Conservation (phyloP, 2,888 invertebrate species). For the Macropis europaea region DNA sequence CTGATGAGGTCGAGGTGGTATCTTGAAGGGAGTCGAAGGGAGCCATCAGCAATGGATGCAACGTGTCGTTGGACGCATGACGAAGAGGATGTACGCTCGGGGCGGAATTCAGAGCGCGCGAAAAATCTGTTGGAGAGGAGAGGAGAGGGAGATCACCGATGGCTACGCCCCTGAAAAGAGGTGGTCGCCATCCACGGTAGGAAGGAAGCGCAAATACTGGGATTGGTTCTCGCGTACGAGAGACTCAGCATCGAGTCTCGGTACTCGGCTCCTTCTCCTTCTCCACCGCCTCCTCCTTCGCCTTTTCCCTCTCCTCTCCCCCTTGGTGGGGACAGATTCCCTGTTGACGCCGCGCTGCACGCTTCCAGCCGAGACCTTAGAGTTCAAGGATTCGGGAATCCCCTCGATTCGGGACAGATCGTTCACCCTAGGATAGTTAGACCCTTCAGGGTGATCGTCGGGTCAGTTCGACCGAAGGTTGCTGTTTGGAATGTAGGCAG, state of each 20-base stretch:
- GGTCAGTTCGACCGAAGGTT: too few relatives aligned
- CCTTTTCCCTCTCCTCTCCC: constrained; percentile 51
- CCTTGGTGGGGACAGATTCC: constrained; percentile 71
- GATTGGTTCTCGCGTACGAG: constrained; percentile 76
- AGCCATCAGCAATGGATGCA: constrained; percentile 31
- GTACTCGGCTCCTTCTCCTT: constrained; percentile 67
- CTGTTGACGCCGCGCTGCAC: constrained; percentile 69
- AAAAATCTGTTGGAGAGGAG: constrained; percentile 67
- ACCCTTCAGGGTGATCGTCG: too few relatives aligned
- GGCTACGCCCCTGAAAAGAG: constrained; percentile 78
- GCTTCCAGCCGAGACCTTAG: not conserved
- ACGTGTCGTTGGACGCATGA: constrained; percentile 51
- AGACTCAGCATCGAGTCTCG: constrained; percentile 69
- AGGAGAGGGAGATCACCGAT: constrained; percentile 59
- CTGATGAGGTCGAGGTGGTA: not conserved
- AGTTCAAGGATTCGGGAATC: too few relatives aligned
- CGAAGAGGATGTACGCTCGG: constrained; percentile 51
- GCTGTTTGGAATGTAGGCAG: too few relatives aligned
- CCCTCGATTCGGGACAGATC: too few relatives aligned
- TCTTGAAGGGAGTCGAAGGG: constrained; percentile 47
- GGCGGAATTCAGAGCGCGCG: constrained; percentile 67
- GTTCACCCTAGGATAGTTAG: too few relatives aligned
- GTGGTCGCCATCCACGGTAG: constrained; percentile 76
- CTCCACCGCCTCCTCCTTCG: constrained; percentile 39
- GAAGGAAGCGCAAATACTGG: constrained; percentile 77